Base-by-base conservation (phyloP, 2,797 vertebrate species). In the Petrocephalus sullivani region DNA sequence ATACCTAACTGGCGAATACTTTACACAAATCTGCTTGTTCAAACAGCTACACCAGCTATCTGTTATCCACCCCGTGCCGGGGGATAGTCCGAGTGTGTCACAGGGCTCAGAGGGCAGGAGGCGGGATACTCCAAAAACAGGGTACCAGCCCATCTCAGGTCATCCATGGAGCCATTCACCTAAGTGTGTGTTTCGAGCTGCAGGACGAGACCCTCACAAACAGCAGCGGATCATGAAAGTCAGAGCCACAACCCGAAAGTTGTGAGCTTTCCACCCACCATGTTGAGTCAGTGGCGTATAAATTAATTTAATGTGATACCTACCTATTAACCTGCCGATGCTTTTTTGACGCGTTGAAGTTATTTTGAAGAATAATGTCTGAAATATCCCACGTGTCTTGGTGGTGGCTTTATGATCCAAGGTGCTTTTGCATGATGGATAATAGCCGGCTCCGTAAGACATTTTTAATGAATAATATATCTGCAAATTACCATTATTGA, bases 401-500 rank as follows among this genome's bases (percentile, higher is more conserved):
- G 10, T 2, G 19, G 10, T 10, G 81, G 1, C 49, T 56, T 33
- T 56, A 16, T 23, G 14, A n/a, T 84, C 41, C 87, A 85, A 64
- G 78, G 81, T 64, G 81, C 58, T 61, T 84, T 67, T 10, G 46
- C 14, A 10, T 61, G 58, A 84, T 85, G 12, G 78, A 83, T 56
- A 67, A 71, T 71, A 46, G 60, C 60, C 7, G 57, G 46, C 81
- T 83, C 19, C 58, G 23, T 16, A 64, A 83, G 88, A 57, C 88
- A 67, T 85, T 88, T 85, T 88, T 46, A 88, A 88, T 88, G 88
- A 88, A 88, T 88, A 88, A 88, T 85, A 88, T 88, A 88, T 88
- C 67, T 88, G 49, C 58, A 89, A 91, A 91, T 91, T 92, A 91
- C 86, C 91, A 91, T 91, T 93, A 93, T 93, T 90, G 92, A 94